Base-by-base conservation (phyloP, 1,140 invertebrate species). In the Neuroterus valhalla region DNA sequence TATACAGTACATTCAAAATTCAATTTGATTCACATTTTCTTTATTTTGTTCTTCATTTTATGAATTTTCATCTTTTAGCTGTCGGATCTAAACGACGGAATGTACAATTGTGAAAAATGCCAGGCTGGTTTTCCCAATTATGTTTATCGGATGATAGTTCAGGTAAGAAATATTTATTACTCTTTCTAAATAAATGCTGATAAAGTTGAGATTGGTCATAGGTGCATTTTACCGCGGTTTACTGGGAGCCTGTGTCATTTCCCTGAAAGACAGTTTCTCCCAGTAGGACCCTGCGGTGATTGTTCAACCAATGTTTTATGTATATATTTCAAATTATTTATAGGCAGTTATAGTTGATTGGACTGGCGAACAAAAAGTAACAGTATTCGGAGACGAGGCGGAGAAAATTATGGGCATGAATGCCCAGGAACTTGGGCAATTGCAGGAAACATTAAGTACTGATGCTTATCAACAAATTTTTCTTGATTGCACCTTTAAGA, bases 91-190 rank as follows among this genome's bases (percentile, higher is more conserved):
- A 93, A 94, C 55, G 97, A 97, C 87, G 96, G 95, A 6, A 91
- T 94, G 78, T 99, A 94, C 86, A 92, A 96, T 75, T 99, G 98
- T 88, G 98, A 99, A 87, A 99, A 99, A 88, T 99, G 98, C 87
- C 92, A 94, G 77, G 91, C 93, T 62, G 95, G 96, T 74, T 96
- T 93, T 86, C 93, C 94, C 0, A 95, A 95, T 79, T 99, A 94
- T 85, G 96, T 96, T 80, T 98, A 96, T 89, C 92, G 97, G 55
- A 88, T 98, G 74, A 91, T 99, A 66, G 86, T 96, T n/a, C 92
- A 90, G 78, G 96, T 98, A 90, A 93, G 93, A 93, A 78, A 48
- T 48, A 17, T 48, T 17, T 2, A 19, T 48, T 48, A 5, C 2
- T 26, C 21, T 14, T 23, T 52, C 46, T 66, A 21, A 62, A 38